These are phyloP conservation scores for Amphilophus citrinellus DNA, from an alignment of 2,113 vertebrate genomes.

Conservation along the genomic window DNA sequence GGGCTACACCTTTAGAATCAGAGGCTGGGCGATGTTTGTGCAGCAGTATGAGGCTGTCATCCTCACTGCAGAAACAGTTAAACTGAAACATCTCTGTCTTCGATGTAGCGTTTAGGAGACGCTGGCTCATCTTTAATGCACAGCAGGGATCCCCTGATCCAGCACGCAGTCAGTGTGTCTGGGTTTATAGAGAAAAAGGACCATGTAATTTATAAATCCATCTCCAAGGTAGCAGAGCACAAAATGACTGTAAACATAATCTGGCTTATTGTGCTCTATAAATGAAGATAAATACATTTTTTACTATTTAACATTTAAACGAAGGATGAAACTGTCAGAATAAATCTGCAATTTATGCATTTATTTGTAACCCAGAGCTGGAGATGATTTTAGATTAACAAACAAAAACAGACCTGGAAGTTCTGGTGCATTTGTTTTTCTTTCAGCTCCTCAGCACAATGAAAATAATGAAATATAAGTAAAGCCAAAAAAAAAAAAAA, in stretches of 20 bases:
- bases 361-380: background rate
- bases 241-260: background rate
- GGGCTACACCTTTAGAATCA: slow-evolving; percentile 11
- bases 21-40: fast-evolving
- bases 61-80: background rate
- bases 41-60: background rate
- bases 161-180: no score
- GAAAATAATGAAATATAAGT: background rate
- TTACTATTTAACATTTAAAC: background rate
- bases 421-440: background rate
- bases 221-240: background rate
- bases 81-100: no score
- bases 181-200: background rate
- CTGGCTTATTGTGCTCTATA: background rate
- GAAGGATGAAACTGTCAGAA: background rate
- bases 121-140: no score
- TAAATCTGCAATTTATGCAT: background rate
- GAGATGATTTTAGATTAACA: background rate
- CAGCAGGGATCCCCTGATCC: no score
- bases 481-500: background rate
- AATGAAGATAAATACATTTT: background rate
- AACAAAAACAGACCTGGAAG: background rate
- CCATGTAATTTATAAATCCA: background rate
- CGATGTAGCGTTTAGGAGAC: no score
- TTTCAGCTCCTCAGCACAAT: background rate